Evolutionary conservation across 2,113 vertebrate genomes (phyloP).

Genomic region (Delphinus delphis): DNA sequence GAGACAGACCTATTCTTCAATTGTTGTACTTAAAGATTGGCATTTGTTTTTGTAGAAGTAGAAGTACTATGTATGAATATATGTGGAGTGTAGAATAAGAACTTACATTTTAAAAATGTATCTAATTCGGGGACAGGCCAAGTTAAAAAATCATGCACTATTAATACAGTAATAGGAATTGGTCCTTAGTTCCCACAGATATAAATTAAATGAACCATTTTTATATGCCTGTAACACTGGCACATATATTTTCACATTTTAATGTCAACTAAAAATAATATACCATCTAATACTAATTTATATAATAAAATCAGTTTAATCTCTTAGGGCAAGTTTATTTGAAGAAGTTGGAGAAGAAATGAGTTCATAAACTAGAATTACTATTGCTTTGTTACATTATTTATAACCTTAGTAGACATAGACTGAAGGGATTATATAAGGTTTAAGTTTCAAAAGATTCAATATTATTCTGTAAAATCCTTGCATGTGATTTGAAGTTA

Average conservation of each 20-base stretch:
- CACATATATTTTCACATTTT: conserved; percentile 25
- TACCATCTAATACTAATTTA: not conserved
- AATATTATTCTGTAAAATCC: conserved; percentile 4
- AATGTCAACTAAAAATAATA: conserved; percentile 29
- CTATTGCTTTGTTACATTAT: not conserved
- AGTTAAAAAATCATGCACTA: not conserved
- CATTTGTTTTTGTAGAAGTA: not conserved
- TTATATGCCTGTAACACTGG: not conserved
- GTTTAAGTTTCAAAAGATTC: conserved; percentile 15
- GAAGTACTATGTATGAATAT: not conserved
- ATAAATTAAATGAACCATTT: conserved; percentile 43
- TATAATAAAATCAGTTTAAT: conserved; percentile 43
- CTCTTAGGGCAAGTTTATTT: conserved; percentile 8
- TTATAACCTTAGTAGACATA: not conserved
- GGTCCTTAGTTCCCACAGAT: not conserved
- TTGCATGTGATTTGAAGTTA: conserved; percentile 20
- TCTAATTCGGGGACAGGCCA: not conserved
- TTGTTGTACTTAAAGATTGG: not conserved
- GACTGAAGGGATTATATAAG: not conserved
- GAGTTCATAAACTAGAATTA: conserved; percentile 44
- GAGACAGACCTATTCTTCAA: not conserved
- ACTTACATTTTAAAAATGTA: not conserved
- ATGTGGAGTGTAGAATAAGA: not conserved
- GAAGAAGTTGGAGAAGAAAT: conserved; percentile 19
- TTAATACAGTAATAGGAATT: conserved; percentile 24